A percentile compares a stretch with the other conserved stretches of the same genome.
phyloP scores from a whole-genome alignment of 1,140 invertebrate species.

The Aphelenchoides fujianensis region DNA sequence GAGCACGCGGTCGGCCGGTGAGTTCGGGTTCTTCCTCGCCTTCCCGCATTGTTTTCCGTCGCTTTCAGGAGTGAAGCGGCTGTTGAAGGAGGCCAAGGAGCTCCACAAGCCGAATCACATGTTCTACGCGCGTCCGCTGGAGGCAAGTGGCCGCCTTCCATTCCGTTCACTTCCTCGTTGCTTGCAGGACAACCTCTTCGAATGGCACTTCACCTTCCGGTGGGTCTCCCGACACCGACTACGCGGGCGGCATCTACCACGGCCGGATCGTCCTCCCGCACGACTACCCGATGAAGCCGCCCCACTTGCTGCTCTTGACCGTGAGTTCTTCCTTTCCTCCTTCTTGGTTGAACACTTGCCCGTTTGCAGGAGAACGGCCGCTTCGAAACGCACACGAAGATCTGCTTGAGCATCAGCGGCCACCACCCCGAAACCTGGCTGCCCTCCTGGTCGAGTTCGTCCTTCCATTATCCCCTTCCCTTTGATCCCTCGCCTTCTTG shows the following conservation, averaged over 20 bases:
- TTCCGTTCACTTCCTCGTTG: slow-evolving; percentile 20
- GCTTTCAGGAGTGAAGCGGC: slow-evolving; percentile 78
- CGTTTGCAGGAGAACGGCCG: slow-evolving; percentile 79
- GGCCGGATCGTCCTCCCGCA: slow-evolving; percentile 78
- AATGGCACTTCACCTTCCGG: slow-evolving; percentile 89
- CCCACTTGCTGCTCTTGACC: slow-evolving; percentile 86
- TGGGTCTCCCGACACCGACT: slow-evolving; percentile 48
- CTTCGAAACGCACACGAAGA: slow-evolving; percentile 90
- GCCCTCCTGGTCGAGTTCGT: slow-evolving; percentile 81
- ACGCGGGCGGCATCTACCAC: slow-evolving; percentile 66
- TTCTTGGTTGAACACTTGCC: slow-evolving; percentile 12
- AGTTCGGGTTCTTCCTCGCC: neutral
- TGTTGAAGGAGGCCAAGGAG: slow-evolving; percentile 88
- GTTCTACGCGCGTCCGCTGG: slow-evolving; percentile 82
- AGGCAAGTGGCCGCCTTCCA: slow-evolving; percentile 64
- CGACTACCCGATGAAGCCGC: slow-evolving; percentile 96
- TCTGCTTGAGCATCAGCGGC: slow-evolving; percentile 92
- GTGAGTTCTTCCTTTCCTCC: slow-evolving; percentile 66
- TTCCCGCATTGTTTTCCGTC: neutral
- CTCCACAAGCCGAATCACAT: slow-evolving; percentile 78
- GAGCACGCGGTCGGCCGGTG: neutral
- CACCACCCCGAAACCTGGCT: slow-evolving; percentile 96
- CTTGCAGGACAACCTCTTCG: slow-evolving; percentile 81
- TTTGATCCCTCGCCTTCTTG: slow-evolving; percentile 54
- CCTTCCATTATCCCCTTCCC: neutral